These are phyloP conservation scores for Styela clava DNA, from an alignment of 23 tunicate genomes.

Conservation along the genomic window DNA sequence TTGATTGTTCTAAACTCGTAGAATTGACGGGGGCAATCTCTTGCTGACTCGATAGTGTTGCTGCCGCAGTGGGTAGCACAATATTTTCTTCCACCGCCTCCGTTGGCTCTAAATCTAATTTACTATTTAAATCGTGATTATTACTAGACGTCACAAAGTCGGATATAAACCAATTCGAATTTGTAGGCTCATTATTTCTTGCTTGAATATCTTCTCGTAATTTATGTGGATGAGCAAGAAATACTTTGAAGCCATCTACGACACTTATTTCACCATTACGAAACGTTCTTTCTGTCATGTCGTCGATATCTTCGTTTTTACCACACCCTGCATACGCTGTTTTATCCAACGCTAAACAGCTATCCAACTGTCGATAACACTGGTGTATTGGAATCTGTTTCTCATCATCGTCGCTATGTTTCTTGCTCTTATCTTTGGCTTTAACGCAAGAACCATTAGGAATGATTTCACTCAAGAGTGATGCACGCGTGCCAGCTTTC, in stretches of 20 bases:
- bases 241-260: constrained; percentile 22
- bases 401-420: constrained; percentile 3
- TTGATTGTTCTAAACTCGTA: neutral
- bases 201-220: neutral
- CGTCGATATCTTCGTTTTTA: neutral
- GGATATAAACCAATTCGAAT: neutral
- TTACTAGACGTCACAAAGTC: neutral
- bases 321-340: neutral
- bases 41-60: neutral
- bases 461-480: neutral
- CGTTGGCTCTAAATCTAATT: too few relatives aligned
- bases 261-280: constrained; percentile 16
- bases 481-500: neutral
- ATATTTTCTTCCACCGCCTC: neutral
- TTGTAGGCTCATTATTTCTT: neutral
- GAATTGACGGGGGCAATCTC: neutral
- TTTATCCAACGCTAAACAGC: neutral
- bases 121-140: neutral
- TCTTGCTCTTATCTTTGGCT: neutral
- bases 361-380: neutral
- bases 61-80: neutral
- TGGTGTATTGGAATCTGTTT: neutral
- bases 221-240: neutral
- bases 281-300: constrained; percentile 10
- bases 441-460: neutral